A percentile compares a stretch with the other conserved stretches of the same genome.
These are phyloP conservation scores for Oligia strigilis DNA, from an alignment of 2,888 invertebrate species.

Conservation along the genomic window DNA sequence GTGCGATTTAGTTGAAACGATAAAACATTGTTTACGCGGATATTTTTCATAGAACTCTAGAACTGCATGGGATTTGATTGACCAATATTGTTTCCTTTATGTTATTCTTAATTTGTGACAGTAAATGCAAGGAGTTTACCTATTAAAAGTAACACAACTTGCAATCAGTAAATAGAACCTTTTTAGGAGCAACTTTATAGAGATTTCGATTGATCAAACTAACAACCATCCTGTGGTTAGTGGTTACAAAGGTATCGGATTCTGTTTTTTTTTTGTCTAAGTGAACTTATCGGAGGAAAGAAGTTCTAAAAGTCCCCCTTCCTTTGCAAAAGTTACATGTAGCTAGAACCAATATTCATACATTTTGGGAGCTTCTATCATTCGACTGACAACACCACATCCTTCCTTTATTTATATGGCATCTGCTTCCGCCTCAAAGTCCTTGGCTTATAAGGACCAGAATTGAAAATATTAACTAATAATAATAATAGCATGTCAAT, in stretches of 20 bases:
- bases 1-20: slow-evolving; percentile 38
- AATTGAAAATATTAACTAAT: not conserved
- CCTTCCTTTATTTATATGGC: slow-evolving; percentile 57
- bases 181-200: not conserved
- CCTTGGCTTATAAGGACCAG: slow-evolving; percentile 77
- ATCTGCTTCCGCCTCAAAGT: slow-evolving; percentile 45
- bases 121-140: not conserved
- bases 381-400: slow-evolving; percentile 43
- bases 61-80: not conserved
- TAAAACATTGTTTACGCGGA: slow-evolving; percentile 9
- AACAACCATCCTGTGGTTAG: not conserved
- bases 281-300: not conserved
- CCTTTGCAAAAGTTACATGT: slow-evolving; percentile 1
- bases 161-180: not conserved
- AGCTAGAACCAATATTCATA: slow-evolving; percentile 19
- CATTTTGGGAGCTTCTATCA: slow-evolving; percentile 42
- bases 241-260: not conserved
- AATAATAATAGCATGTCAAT: not conserved
- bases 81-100: slow-evolving; percentile 1
- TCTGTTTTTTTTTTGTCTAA: not conserved
- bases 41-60: slow-evolving; percentile 7
- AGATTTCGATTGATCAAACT: too few species aligned
- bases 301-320: not conserved
- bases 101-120: not conserved
- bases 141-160: not conserved